Evolutionary conservation across 1,140 invertebrate species (phyloP), one percentile per base, ranked within the genome.

Genomic region (Drosophila ercepeae): DNA sequence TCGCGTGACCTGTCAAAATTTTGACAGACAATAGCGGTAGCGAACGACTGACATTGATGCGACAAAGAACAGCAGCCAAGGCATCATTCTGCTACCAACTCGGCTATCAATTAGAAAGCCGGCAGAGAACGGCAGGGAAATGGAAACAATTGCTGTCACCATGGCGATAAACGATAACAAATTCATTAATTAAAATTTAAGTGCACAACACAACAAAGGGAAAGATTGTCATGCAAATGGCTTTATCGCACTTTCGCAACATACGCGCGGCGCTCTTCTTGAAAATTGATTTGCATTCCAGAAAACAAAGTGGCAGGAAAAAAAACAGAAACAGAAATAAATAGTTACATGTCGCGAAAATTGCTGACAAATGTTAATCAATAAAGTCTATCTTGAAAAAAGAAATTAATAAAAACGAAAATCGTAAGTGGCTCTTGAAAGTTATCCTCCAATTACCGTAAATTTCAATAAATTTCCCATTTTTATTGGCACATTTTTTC

Each of bases 131-230:
- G 57, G 73, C 67, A 49, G 41, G 18, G 25, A 51, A 78, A 55
- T 29, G 49, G 41, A 53, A 27, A 46, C 42, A 68, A 53, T 70
- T 48, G 61, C 71, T 84, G 79, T 84, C 75, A 78, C 70, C 53
- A 83, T 78, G 36, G 45, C 79, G 52, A 75, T 75, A 78, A 75
- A 63, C 69, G 58, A 84, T 78, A 71, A 72, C 65, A 84, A 72
- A 72, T 51, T 72, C 75, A 84, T 75, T 84, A 84, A 84, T 72
- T 68, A 55, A 84, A 83, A 75, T 73, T 51, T 64, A 57, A 73
- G 51, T 65, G 58, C 48, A 51, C n/a, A 71, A 48, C 27, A 78
- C 27, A 78, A 71, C 39, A 74, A 53, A 36, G 18, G 18, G 39
- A 36, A 25, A 60, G 19, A 48, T 48, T 61, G 41, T 25, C 54